Base-by-base conservation (phyloP, 2,888 invertebrate species). In the Habrosyne pyritoides region DNA sequence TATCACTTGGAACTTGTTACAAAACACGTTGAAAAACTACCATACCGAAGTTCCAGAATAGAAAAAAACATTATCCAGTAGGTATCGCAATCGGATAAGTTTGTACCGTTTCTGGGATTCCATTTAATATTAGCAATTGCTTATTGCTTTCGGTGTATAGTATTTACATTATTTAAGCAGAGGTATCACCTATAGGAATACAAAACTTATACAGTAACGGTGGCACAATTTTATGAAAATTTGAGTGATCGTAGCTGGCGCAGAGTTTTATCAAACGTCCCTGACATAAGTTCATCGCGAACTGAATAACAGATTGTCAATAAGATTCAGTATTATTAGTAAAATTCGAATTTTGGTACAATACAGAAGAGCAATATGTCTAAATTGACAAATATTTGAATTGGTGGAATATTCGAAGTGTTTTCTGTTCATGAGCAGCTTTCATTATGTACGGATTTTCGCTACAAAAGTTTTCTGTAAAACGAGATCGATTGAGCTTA, bases 281-380 rank as follows among this genome's bases (percentile, higher is more conserved):
- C 78, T 91, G 91, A 91, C 91, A 84, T 68, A 70, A 77, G 91
- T 87, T 90, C 85, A 89, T 82, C 86, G 73, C 76, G 63, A 75
- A 76, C 77, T 76, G 81, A 82, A 75, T 79, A 77, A 79, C 80
- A 82, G 85, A 89, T 89, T 86, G 88, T 89, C 81, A 87, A 86
- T 84, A 83, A 79, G 84, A 89, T 89, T 84, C 65, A 67, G 63
- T 75, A 69, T 73, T 79, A 78, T 78, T 79, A 79, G 73, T 68
- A 71, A n/a, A n/a, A n/a, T n/a, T n/a, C 62, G 72, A 71, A 62
- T 64, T 28, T 63, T 59, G 55, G 70, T 73, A 75, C 73, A 74
- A 73, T 69, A 77, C 71, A 64, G 62, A 59, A 60, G 60, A 56
- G 59, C 56, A 58, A 66, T n/a, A n/a, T 58, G 54, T 63, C 66